phyloP scores from a whole-genome alignment of 2,888 invertebrate species.

The Hermaeophaga mercurialis region DNA sequence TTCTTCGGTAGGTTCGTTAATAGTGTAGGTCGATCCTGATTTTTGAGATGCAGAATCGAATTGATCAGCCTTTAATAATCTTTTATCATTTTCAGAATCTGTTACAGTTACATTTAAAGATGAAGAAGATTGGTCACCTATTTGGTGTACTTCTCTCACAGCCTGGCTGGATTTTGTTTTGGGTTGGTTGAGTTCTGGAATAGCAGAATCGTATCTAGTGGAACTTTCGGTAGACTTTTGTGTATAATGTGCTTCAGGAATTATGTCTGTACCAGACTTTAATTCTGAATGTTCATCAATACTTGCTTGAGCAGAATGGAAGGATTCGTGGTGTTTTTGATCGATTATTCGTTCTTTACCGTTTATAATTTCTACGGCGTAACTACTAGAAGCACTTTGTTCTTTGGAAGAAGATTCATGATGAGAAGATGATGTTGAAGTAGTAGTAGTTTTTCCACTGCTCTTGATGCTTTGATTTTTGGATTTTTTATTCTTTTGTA shows the following conservation, averaged over 20 bases:
- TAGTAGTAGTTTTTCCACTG: slow-evolving; percentile 42
- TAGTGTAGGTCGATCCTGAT: slow-evolving; percentile 16
- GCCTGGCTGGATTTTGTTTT: slow-evolving; percentile 58
- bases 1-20: slow-evolving; percentile 55
- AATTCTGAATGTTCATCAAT: slow-evolving; percentile 62
- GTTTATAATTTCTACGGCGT: slow-evolving; percentile 69
- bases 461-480: slow-evolving; percentile 31
- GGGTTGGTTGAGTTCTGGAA: slow-evolving; percentile 57
- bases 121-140: slow-evolving; percentile 51
- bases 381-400: slow-evolving; percentile 68
- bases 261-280: slow-evolving; percentile 64
- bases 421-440: slow-evolving; percentile 56
- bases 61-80: slow-evolving; percentile 33
- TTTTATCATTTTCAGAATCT: slow-evolving; percentile 17
- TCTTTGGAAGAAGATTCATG: slow-evolving; percentile 62
- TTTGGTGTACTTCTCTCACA: slow-evolving; percentile 55
- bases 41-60: slow-evolving; percentile 29
- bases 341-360: slow-evolving; percentile 68
- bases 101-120: slow-evolving; percentile 43
- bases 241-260: slow-evolving; percentile 62
- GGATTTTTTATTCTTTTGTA: slow-evolving; percentile 36
- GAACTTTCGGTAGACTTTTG: slow-evolving; percentile 62
- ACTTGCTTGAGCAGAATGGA: slow-evolving; percentile 42
- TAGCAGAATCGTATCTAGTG: slow-evolving; percentile 63
- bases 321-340: slow-evolving; percentile 64